Evolutionary conservation across 2,888 invertebrate species (phyloP).

Genomic region (Himalopsyche tibetana): DNA sequence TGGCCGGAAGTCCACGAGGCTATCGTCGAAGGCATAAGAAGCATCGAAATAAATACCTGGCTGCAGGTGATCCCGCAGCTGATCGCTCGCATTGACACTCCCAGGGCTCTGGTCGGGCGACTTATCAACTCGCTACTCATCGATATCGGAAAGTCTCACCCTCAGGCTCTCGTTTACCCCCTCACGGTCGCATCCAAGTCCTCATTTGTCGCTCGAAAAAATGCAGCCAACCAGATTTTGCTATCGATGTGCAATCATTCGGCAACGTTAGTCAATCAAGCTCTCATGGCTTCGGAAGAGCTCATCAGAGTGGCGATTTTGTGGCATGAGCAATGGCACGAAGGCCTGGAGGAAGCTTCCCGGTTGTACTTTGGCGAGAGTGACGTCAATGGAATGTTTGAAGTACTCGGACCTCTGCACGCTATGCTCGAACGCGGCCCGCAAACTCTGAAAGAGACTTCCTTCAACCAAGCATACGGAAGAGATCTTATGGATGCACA

Average conservation of each 20-base stretch:
- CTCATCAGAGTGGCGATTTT: conserved; percentile 97
- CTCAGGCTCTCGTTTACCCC: conserved; percentile 98
- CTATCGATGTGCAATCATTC: conserved; percentile 98
- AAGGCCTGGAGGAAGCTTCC: conserved; percentile 96
- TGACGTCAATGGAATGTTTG: conserved; percentile 97
- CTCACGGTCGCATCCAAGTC: conserved; percentile 98
- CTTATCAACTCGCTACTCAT: conserved; percentile 95
- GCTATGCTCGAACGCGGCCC: conserved; percentile 95
- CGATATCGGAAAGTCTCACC: conserved; percentile 98
- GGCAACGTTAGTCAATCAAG: conserved; percentile 93
- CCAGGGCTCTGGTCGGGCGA: conserved; percentile 90
- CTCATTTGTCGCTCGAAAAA: conserved; percentile 87
- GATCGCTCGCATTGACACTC: conserved; percentile 98
- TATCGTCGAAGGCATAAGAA: conserved; percentile 91
- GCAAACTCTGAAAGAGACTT: conserved; percentile 96
- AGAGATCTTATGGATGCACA: conserved; percentile 95
- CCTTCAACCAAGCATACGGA: conserved; percentile 97
- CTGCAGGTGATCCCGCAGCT: conserved; percentile 99
- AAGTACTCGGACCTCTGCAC: conserved; percentile 95
- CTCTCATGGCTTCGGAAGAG: conserved; percentile 97
- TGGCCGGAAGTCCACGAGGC: conserved; percentile 96
- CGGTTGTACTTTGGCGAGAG: conserved; percentile 96
- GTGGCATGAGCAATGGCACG: conserved; percentile 99
- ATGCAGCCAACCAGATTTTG: conserved; percentile 95
- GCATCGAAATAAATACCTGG: conserved; percentile 99